A percentile compares a stretch with the other conserved stretches of the same genome.
Evolutionary conservation across 2,113 vertebrate species (phyloP).

Genomic region (Syngnathus typhle): DNA sequence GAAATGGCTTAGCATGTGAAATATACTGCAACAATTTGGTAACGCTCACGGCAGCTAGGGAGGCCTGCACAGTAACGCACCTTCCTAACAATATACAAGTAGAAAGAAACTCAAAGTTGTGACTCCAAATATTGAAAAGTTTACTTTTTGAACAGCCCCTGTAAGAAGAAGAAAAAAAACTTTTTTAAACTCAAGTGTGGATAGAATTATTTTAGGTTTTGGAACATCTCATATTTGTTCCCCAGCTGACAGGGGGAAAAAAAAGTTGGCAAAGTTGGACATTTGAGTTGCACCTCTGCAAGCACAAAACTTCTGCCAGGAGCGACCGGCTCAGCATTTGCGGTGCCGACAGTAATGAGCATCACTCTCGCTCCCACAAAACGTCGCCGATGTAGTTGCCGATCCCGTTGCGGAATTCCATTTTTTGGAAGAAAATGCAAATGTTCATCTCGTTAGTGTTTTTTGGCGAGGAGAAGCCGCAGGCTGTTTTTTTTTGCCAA

Average conservation of each 20-base stretch:
- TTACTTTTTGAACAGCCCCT: neutral
- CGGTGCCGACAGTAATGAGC: slow-evolving; percentile 25
- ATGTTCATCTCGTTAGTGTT: slow-evolving; percentile 35
- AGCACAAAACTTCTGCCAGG: slow-evolving; percentile 19
- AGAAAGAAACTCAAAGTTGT: neutral
- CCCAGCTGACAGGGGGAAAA: slow-evolving; percentile 1
- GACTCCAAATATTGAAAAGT: neutral
- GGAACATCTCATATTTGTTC: slow-evolving; percentile 1
- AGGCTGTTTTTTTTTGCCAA: slow-evolving; percentile 17
- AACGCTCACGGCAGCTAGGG: no score
- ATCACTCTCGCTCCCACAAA: neutral
- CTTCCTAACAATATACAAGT: no score
- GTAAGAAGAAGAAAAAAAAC: neutral
- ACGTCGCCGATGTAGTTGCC: neutral
- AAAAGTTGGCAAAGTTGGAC: slow-evolving; percentile 19
- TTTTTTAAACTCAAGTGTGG: neutral
- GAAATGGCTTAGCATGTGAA: no score
- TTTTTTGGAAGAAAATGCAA: slow-evolving; percentile 21
- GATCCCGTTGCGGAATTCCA: neutral
- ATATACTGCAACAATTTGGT: no score
- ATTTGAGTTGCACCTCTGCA: slow-evolving; percentile 11
- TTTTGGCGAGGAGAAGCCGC: slow-evolving; percentile 15
- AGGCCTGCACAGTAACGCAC: no score
- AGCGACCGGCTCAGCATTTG: slow-evolving; percentile 25
- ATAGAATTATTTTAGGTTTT: slow-evolving; percentile 16